phyloP scores from a whole-genome alignment of 2,888 invertebrate genomes.

The Sphecodes monilicornis region DNA sequence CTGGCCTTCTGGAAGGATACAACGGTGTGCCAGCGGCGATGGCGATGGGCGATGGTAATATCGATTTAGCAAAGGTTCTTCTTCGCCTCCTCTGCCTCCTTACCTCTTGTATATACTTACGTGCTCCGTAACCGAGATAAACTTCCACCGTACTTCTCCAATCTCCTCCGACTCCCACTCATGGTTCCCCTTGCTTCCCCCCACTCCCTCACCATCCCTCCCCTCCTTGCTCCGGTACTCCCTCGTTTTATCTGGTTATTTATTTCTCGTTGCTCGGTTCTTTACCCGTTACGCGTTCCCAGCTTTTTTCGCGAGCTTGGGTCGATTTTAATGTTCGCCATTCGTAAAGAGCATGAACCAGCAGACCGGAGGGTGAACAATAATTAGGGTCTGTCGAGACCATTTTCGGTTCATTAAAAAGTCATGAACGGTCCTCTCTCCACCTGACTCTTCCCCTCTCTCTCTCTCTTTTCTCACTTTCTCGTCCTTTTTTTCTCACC shows the following conservation, averaged over 20 bases:
- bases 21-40: constrained; percentile 56
- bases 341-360: background rate
- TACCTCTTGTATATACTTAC: constrained; percentile 63
- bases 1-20: constrained; percentile 44
- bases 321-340: constrained; percentile 21
- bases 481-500: background rate
- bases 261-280: constrained; percentile 57
- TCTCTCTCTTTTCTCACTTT: background rate
- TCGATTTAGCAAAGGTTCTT: constrained; percentile 74
- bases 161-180: constrained; percentile 41
- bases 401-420: constrained; percentile 26
- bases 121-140: constrained; percentile 72
- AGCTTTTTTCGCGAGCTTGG: constrained; percentile 25
- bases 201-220: background rate
- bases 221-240: constrained; percentile 14
- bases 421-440: background rate
- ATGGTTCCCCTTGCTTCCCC: constrained; percentile 24
- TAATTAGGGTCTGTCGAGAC: constrained; percentile 24
- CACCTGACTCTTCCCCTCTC: background rate
- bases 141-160: constrained; percentile 65
- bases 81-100: constrained; percentile 61
- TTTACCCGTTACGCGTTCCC: constrained; percentile 54
- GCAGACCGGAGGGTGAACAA: constrained; percentile 2
- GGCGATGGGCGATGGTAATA: constrained; percentile 58
- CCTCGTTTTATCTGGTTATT: constrained; percentile 58